Conservation (phyloP, 2,113 vertebrate species). For the Morone saxatilis region DNA sequence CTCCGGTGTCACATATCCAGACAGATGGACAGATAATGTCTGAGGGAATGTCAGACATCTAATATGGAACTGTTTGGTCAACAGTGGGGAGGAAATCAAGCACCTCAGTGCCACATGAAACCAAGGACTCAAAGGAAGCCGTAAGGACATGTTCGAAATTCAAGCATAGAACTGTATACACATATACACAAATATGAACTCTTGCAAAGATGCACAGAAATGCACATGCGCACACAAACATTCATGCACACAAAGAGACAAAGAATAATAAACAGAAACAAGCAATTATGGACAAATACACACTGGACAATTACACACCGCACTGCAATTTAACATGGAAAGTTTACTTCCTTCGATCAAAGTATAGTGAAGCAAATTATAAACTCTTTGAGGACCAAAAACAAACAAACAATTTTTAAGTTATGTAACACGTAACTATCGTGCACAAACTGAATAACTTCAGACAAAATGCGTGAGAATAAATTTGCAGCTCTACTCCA, state of each 20-base stretch:
- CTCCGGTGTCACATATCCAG: constrained; percentile 65
- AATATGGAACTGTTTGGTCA: constrained; percentile 82
- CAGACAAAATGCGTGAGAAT: background rate
- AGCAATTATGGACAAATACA: constrained; percentile 48
- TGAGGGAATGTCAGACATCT: constrained; percentile 74
- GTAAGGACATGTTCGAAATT: constrained; percentile 56
- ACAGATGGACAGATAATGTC: constrained; percentile 72
- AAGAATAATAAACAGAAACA: constrained; percentile 45
- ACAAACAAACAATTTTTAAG: constrained; percentile 5
- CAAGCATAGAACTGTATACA: constrained; percentile 26
- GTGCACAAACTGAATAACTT: constrained; percentile 16
- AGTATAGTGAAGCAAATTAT: constrained; percentile 22
- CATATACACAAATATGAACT: constrained; percentile 4
- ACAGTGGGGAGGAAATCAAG: constrained; percentile 76
- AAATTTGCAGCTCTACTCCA: background rate
- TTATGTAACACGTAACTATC: background rate
- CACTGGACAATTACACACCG: constrained; percentile 20
- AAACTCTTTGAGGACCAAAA: constrained; percentile 29
- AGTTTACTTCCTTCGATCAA: constrained; percentile 44
- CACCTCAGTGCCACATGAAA: constrained; percentile 68
- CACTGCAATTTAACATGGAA: constrained; percentile 30
- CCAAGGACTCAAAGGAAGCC: constrained; percentile 38
- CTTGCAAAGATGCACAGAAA: constrained; percentile 18
- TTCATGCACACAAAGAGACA: constrained; percentile 29
- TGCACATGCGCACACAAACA: constrained; percentile 37